These are phyloP conservation scores for Petrocephalus zakoni DNA, from an alignment of 2,113 vertebrate species.

Conservation along the genomic window DNA sequence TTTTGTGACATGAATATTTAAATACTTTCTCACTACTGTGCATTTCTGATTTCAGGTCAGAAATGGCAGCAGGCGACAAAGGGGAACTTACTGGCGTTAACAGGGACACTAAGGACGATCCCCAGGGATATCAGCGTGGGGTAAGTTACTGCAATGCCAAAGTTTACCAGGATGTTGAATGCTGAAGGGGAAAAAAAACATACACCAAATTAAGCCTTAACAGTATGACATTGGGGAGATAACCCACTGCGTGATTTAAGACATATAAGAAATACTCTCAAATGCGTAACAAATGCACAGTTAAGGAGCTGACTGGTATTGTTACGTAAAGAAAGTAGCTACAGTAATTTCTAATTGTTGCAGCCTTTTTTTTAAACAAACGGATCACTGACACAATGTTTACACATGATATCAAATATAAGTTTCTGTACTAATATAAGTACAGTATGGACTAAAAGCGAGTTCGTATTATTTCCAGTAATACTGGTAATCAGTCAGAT, in stretches of 20 bases:
- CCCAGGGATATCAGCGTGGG: conserved; percentile 91
- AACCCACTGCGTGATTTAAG: neutral
- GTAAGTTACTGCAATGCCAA: conserved; percentile 90
- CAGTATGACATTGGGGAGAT: neutral
- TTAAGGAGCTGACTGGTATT: neutral
- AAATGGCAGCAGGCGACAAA: neutral
- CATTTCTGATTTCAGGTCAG: too few species aligned
- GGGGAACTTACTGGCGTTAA: conserved; percentile 79
- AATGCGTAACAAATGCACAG: neutral
- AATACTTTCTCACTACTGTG: too few species aligned
- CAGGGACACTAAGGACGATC: conserved; percentile 90
- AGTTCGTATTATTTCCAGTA: neutral
- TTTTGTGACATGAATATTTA: too few species aligned
- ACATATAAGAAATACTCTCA: neutral
- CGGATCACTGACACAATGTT: neutral
- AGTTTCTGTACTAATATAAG: neutral
- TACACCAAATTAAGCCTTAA: neutral
- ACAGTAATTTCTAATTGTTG: neutral
- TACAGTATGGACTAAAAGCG: neutral
- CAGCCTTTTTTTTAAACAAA: neutral
- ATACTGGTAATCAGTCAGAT: neutral
- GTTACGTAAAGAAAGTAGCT: neutral
- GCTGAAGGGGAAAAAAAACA: conserved; percentile 59
- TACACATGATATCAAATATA: neutral
- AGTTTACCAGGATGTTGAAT: conserved; percentile 94